phyloP scores from a whole-genome alignment of 2,888 invertebrate genomes.

The Agrochola litura region DNA sequence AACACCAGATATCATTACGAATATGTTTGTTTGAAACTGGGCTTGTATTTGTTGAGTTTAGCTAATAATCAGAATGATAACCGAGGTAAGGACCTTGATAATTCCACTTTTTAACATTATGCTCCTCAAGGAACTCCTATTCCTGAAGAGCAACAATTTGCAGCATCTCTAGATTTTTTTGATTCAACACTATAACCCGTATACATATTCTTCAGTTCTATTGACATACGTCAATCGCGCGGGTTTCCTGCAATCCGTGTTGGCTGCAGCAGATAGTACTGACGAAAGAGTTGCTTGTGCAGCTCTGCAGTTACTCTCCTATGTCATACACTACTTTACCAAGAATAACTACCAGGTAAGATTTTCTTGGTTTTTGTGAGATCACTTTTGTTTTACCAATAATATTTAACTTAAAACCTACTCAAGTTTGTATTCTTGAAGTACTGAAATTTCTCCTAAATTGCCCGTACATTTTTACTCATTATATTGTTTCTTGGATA shows the following conservation, averaged over 20 bases:
- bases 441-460: not conserved
- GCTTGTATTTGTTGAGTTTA: constrained; percentile 79
- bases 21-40: constrained; percentile 81
- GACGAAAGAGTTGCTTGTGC: constrained; percentile 82
- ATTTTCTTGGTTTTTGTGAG: not conserved
- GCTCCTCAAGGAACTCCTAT: not conserved
- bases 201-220: constrained; percentile 72
- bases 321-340: constrained; percentile 80
- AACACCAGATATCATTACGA: constrained; percentile 74
- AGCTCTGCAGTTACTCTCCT: constrained; percentile 81
- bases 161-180: not conserved
- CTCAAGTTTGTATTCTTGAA: not conserved
- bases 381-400: not conserved
- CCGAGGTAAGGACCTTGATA: constrained; percentile 73
- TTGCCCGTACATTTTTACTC: not conserved
- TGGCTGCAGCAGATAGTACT: constrained; percentile 73
- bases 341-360: constrained; percentile 82
- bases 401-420: not conserved
- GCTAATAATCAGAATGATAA: constrained; percentile 80
- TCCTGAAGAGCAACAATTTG: not conserved
- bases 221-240: constrained; percentile 79
- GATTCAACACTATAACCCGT: not conserved
- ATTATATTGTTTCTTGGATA: no score
- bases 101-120: not conserved
- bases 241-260: constrained; percentile 79